phyloP scores from a whole-genome alignment of 2,113 vertebrate genomes.

The Todiramphus chloris region DNA sequence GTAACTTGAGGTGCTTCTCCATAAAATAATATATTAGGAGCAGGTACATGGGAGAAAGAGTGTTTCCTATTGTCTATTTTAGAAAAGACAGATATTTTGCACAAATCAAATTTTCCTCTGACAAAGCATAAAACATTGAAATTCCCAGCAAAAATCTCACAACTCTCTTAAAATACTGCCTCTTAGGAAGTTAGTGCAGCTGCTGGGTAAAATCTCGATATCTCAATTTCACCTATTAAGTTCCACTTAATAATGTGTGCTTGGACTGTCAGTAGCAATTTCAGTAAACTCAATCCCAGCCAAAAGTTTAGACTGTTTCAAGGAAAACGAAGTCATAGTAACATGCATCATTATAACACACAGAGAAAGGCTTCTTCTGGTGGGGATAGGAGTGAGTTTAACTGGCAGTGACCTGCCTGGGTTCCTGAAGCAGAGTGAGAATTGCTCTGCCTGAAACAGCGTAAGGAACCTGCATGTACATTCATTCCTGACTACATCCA shows the following conservation, averaged over 20 bases:
- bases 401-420: not conserved
- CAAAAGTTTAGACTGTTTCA: not conserved
- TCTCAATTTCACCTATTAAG: not conserved
- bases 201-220: not conserved
- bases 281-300: not conserved
- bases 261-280: not conserved
- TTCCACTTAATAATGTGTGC: not conserved
- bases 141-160: not conserved
- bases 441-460: not conserved
- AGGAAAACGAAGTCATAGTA: not conserved
- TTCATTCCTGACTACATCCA: not conserved
- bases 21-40: not conserved
- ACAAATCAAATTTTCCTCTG: not conserved
- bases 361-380: not conserved
- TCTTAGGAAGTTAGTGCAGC: not conserved
- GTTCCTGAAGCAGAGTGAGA: not conserved
- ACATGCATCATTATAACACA: not conserved
- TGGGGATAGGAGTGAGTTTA: not conserved
- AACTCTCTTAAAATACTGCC: not conserved
- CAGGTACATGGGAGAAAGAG: not conserved
- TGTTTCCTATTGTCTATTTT: not conserved
- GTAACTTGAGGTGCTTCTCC: not conserved
- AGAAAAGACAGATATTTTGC: not conserved
- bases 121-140: not conserved
- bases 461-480: not conserved